These are phyloP conservation scores for Poecilia picta DNA, from an alignment of 2,797 vertebrate genomes.

Conservation along the genomic window DNA sequence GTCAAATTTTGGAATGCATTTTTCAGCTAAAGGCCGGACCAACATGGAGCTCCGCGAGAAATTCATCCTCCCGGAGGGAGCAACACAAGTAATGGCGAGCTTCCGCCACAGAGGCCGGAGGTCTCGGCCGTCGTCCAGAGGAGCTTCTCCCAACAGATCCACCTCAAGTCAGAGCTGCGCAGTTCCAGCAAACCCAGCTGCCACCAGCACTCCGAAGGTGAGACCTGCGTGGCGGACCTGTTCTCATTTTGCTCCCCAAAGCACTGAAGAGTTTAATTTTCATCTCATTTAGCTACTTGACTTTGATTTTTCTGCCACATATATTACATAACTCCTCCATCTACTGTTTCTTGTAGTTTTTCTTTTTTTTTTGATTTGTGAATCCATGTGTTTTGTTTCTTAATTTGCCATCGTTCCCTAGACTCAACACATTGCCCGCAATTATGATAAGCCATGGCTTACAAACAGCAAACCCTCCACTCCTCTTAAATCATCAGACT, in stretches of 20 bases:
- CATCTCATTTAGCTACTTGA: constrained; percentile 20
- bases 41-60: constrained; percentile 97
- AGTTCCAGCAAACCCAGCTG: constrained; percentile 70
- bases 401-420: constrained; percentile 93
- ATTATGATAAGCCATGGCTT: constrained; percentile 99
- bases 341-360: constrained; percentile 42
- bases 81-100: constrained; percentile 94
- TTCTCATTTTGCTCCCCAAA: background rate
- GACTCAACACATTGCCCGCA: constrained; percentile 99
- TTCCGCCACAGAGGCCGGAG: constrained; percentile 94
- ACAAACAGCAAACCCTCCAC: constrained; percentile 99
- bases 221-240: constrained; percentile 8
- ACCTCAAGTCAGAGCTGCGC: constrained; percentile 90
- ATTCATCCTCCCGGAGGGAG: constrained; percentile 96
- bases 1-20: constrained; percentile 33
- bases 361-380: constrained; percentile 68
- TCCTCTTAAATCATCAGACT: constrained; percentile 96
- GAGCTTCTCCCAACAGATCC: constrained; percentile 94
- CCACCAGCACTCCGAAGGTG: constrained; percentile 89
- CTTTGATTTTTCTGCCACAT: constrained; percentile 38
- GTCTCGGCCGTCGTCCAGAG: constrained; percentile 94
- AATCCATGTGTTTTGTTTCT: constrained; percentile 81
- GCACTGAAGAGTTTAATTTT: constrained; percentile 13
- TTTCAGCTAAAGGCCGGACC: constrained; percentile 94
- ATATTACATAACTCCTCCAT: constrained; percentile 44